phyloP scores from a whole-genome alignment of 2,797 vertebrate genomes.

The Trachops cirrhosus region DNA sequence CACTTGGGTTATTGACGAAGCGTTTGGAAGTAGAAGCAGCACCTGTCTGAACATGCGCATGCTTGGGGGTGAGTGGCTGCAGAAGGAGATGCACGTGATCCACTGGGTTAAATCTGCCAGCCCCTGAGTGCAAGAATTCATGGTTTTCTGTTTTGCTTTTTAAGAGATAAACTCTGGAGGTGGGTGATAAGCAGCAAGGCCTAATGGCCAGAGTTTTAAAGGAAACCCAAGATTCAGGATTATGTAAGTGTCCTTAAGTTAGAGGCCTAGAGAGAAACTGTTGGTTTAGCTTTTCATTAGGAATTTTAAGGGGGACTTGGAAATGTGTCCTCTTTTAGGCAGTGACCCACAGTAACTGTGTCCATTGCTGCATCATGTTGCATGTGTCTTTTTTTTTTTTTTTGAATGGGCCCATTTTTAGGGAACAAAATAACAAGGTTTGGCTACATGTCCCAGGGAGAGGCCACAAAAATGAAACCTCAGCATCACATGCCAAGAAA shows the following conservation, averaged over 20 bases:
- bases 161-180: not conserved
- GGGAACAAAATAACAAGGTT: not conserved
- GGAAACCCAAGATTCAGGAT: not conserved
- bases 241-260: accelerated
- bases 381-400: accelerated
- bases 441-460: not conserved
- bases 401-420: not conserved
- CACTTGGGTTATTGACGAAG: not conserved
- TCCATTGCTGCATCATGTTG: accelerated
- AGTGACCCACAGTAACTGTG: accelerated
- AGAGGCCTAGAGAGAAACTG: not conserved
- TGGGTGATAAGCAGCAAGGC: not conserved
- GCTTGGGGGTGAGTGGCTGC: not conserved
- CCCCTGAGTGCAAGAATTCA: not conserved
- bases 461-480: not conserved
- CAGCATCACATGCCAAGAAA: not conserved
- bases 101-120: not conserved
- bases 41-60: not conserved
- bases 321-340: not conserved
- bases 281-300: not conserved
- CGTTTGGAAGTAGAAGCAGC: not conserved
- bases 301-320: not conserved
- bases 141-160: not conserved
- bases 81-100: not conserved
- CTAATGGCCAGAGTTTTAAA: not conserved